A percentile compares a stretch with the other conserved stretches of the same genome.
Evolutionary conservation across 1,140 invertebrate species (phyloP).

Genomic region (Lasioglossum baleicum): DNA sequence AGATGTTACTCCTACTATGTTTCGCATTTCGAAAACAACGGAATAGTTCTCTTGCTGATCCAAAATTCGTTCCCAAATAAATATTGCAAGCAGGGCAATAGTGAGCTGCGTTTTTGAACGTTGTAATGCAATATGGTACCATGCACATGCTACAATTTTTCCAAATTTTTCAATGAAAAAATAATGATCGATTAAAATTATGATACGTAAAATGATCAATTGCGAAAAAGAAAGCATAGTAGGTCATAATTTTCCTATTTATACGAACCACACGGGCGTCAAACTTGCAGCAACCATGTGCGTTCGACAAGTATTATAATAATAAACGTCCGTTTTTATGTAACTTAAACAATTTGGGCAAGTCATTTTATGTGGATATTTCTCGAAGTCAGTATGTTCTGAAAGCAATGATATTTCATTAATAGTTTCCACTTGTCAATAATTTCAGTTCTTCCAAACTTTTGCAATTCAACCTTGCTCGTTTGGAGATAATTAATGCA

Average conservation of each 20-base stretch:
- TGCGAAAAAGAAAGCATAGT: not conserved
- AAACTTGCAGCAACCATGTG: constrained; percentile 18
- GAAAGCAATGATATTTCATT: not conserved
- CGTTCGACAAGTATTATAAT: constrained; percentile 21
- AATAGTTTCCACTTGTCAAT: too few species aligned
- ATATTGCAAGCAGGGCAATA: constrained; percentile 39
- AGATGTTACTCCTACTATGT: too few species aligned
- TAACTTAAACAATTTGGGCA: constrained; percentile 45
- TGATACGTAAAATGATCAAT: too few species aligned
- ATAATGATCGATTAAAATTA: too few species aligned
- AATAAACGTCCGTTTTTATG: constrained; percentile 22
- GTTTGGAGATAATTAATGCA: too few species aligned
- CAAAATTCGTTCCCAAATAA: constrained; percentile 39
- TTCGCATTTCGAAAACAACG: not conserved
- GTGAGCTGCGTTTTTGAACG: constrained; percentile 29
- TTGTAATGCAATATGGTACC: constrained; percentile 15
- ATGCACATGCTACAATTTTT: constrained; percentile 21
- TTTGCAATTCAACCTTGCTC: too few species aligned
- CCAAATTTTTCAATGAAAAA: not conserved
- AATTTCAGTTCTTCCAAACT: too few species aligned
- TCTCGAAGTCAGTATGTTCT: constrained; percentile 39
- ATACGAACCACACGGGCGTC: constrained; percentile 29
- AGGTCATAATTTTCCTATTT: not conserved
- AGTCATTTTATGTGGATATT: constrained; percentile 10
- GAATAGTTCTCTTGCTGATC: not conserved